Conservation (phyloP, 2,888 invertebrate species). For the Pristionchus mayeri region DNA sequence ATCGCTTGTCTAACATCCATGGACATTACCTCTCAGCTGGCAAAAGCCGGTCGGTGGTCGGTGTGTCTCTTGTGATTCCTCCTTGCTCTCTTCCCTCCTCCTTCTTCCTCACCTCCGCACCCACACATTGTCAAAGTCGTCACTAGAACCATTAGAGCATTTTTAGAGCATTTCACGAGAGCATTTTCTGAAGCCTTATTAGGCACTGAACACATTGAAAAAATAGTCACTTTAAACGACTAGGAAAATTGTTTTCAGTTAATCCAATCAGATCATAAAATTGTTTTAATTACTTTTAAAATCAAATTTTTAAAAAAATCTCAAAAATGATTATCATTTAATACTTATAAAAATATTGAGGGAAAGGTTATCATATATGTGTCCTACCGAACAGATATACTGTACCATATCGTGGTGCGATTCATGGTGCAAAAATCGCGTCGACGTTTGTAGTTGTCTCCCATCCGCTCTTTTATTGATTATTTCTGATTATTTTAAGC, state of each 20-base stretch:
- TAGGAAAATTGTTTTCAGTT: no score
- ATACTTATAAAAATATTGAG: background rate
- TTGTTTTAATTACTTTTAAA: background rate
- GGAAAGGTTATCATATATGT: background rate
- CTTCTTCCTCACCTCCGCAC: background rate
- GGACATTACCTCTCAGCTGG: constrained; percentile 6
- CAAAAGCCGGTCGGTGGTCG: constrained; percentile 31
- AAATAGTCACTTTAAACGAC: no score
- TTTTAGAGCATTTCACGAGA: no score
- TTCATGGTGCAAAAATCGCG: background rate
- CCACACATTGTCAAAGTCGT: constrained; percentile 36
- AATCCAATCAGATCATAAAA: background rate
- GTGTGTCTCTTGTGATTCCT: constrained; percentile 1
- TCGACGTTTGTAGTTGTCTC: background rate
- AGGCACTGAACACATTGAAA: background rate
- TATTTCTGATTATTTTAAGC: background rate
- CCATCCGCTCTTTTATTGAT: background rate
- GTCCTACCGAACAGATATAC: background rate
- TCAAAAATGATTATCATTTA: background rate
- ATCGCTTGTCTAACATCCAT: constrained; percentile 27
- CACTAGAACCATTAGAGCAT: constrained; percentile 22
- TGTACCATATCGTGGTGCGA: background rate
- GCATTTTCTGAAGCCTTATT: background rate
- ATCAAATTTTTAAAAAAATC: background rate
- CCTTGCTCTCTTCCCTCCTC: background rate